Base-by-base conservation (phyloP, 2,797 vertebrate genomes). In the Aldrovandia affinis region DNA sequence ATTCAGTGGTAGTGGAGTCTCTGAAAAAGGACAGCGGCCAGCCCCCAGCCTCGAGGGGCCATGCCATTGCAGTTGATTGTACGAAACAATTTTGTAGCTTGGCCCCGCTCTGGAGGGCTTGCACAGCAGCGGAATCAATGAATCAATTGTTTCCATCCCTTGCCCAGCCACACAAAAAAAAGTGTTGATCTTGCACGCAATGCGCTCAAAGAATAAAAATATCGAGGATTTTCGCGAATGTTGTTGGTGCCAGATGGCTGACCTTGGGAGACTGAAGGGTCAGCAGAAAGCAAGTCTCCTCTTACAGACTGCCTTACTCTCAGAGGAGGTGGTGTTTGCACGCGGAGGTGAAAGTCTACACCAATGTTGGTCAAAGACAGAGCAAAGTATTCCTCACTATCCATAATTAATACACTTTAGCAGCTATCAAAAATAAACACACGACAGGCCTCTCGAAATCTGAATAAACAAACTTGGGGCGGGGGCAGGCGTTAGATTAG, bases 401-500 rank as follows among this genome's bases (percentile, higher is more conserved):
- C n/a, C 59, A 63, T 63, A 63, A 63, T 63, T 63, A 63, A 63
- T 63, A 63, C 25, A n/a, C 55, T 18, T 18, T 57, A 20, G 10
- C 0, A 57, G 55, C 12, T 20, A 20, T 57, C 55, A 20, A 57
- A 57, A 57, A 57, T 57, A 57, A 57, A 57, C 18, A 57, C 50
- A 12, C 50, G 4, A 12, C 50, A 52, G 50, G 50, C 50, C 50
- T 52, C 4, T 4, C 50, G 4, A 4, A 52, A 52, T 4, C 50
- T 52, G 50, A 52, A 52, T 12, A 47, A 83, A 82, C 30, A 50
- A 14, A 65, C 73, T 50, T 5, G 47, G 47, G 47, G 1, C 6
- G 47, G 47, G 39, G 54, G 50, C 78, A 63, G 42, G 25, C 73
- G 50, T 78, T 83, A 83, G 63, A 52, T 57, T 20, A 57, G 55